A percentile compares a stretch with the other conserved stretches of the same genome.
phyloP scores from a whole-genome alignment of 2,113 vertebrate species.

The Alosa alosa region DNA sequence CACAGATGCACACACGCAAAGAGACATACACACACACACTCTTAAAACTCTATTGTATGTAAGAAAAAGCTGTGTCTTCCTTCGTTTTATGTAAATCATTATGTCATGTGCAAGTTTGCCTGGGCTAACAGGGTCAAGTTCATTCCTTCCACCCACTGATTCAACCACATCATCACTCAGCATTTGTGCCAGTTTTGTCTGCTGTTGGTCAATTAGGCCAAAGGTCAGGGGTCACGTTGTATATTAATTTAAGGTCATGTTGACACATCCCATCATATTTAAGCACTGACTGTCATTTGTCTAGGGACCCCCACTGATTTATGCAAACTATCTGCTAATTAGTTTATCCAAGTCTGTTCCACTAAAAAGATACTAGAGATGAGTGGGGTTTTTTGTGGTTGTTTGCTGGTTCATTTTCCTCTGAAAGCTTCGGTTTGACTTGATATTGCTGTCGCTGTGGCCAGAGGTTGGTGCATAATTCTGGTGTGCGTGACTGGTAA shows the following conservation, averaged over 20 bases:
- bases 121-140: slow-evolving; percentile 46
- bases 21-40: no score
- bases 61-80: not conserved
- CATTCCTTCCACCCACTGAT: slow-evolving; percentile 21
- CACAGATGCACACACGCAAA: no score
- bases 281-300: not conserved
- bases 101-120: not conserved
- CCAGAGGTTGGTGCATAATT: not conserved
- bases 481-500: not conserved
- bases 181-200: not conserved
- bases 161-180: not conserved
- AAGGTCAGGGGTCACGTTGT: not conserved
- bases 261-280: not conserved
- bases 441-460: not conserved
- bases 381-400: not conserved
- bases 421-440: not conserved
- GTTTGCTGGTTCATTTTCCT: not conserved
- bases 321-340: not conserved
- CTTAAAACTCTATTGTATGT: not conserved
- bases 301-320: not conserved
- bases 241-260: not conserved
- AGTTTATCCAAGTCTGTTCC: not conserved
- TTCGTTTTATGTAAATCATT: slow-evolving; percentile 4
- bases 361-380: not conserved
- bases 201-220: slow-evolving; percentile 26